Percentiles rank a stretch among this genome's conserved stretches.
phyloP scores from a whole-genome alignment of 2,797 vertebrate genomes.

The Chromobotia macracanthus region DNA sequence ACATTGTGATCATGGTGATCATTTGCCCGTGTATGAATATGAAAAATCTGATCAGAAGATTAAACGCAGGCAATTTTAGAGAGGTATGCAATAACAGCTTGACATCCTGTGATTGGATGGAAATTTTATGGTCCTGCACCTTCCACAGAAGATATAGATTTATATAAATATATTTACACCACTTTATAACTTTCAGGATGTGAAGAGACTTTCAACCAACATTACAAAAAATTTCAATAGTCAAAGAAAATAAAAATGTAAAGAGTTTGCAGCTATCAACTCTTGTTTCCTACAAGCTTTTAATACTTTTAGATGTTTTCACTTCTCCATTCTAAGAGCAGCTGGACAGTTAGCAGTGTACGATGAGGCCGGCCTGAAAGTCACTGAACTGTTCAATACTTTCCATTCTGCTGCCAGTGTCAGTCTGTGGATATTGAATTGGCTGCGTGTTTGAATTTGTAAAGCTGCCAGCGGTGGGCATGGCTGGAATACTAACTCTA shows the following conservation, averaged over 20 bases:
- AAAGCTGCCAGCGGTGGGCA: constrained; percentile 2
- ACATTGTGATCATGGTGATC: no score
- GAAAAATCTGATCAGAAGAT: no score
- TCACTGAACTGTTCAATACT: constrained; percentile 6
- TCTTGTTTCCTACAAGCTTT: background rate
- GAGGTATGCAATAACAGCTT: no score
- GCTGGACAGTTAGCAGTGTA: background rate
- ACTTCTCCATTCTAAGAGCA: constrained; percentile 4
- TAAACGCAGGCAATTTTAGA: no score
- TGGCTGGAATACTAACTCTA: background rate
- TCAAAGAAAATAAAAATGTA: no score
- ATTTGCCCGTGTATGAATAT: no score
- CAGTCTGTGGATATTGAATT: constrained; percentile 13
- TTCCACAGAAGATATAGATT: background rate
- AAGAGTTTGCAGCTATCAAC: background rate
- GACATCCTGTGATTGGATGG: no score
- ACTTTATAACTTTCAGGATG: no score
- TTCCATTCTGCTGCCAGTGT: constrained; percentile 14
- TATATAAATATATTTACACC: no score
- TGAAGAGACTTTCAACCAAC: no score
- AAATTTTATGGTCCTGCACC: background rate
- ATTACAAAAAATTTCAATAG: no score
- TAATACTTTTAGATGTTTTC: constrained; percentile 2
- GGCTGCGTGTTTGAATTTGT: background rate
- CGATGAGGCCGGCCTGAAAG: background rate